These are phyloP conservation scores for Danaus plexippus DNA, from an alignment of 1,140 invertebrate genomes.

Conservation along the genomic window DNA sequence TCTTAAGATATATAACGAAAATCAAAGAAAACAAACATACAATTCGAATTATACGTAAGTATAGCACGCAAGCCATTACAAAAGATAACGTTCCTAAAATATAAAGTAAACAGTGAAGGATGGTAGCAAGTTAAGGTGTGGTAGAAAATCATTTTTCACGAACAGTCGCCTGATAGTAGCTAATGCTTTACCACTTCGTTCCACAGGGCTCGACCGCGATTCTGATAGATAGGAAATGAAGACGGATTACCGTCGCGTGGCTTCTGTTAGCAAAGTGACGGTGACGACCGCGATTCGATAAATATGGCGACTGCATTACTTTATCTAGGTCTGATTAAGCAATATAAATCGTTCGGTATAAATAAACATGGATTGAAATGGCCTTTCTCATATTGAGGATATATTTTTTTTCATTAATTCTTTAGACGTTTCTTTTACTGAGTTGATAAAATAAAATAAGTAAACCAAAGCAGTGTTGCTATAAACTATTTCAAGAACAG, in stretches of 20 bases:
- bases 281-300: conserved; percentile 26
- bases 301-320: conserved; percentile 20
- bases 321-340: too few relatives aligned
- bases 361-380: too few relatives aligned
- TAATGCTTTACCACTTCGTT: conserved; percentile 58
- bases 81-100: conserved; percentile 57
- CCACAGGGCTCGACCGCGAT: conserved; percentile 43
- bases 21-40: conserved; percentile 54
- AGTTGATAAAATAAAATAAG: too few relatives aligned
- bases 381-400: too few relatives aligned
- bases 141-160: conserved; percentile 68
- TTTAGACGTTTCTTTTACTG: too few relatives aligned
- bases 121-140: conserved; percentile 54
- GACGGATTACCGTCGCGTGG: conserved; percentile 67
- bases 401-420: too few relatives aligned
- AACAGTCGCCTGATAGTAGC: conserved; percentile 54
- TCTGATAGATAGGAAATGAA: conserved; percentile 70
- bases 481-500: too few relatives aligned
- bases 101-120: conserved; percentile 60
- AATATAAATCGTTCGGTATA: too few relatives aligned
- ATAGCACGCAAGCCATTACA: conserved; percentile 52
- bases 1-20: conserved; percentile 51
- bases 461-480: too few relatives aligned
- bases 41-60: conserved; percentile 45
- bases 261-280: conserved; percentile 32